These are phyloP conservation scores for Melanostoma mellinum DNA, from an alignment of 2,888 invertebrate species.

Conservation along the genomic window DNA sequence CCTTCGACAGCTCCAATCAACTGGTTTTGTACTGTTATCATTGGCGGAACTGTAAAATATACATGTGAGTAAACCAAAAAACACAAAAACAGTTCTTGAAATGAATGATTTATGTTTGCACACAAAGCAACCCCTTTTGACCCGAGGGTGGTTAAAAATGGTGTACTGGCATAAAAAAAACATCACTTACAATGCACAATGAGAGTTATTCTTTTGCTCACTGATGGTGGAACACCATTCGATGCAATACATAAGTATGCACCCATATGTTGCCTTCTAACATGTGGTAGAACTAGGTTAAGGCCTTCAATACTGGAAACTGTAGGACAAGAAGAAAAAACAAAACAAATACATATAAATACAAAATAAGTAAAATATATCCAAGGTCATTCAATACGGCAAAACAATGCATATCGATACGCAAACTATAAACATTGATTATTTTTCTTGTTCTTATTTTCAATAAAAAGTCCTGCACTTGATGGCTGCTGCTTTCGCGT, in stretches of 20 bases:
- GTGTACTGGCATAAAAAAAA: conserved; percentile 8
- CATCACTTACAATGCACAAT: conserved; percentile 89
- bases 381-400: conserved; percentile 43
- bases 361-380: conserved; percentile 1
- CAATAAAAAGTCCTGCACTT: conserved; percentile 10
- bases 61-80: conserved; percentile 4
- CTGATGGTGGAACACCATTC: conserved; percentile 93
- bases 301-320: conserved; percentile 87
- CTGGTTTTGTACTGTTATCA: conserved; percentile 92
- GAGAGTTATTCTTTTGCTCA: conserved; percentile 93
- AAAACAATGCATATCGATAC: conserved; percentile 33
- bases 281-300: conserved; percentile 86
- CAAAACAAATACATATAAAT: conserved; percentile 16
- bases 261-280: conserved; percentile 90
- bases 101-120: not conserved
- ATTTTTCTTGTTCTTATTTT: not conserved
- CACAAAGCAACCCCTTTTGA: not conserved
- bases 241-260: conserved; percentile 91
- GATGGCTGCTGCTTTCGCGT: conserved; percentile 25
- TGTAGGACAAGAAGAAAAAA: conserved; percentile 77
- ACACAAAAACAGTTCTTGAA: not conserved
- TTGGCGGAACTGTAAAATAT: conserved; percentile 88
- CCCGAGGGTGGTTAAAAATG: not conserved
- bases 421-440: not conserved
- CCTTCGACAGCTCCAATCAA: conserved; percentile 90